Base-by-base conservation (phyloP, 2,113 vertebrate species). In the Megalops atlanticus region DNA sequence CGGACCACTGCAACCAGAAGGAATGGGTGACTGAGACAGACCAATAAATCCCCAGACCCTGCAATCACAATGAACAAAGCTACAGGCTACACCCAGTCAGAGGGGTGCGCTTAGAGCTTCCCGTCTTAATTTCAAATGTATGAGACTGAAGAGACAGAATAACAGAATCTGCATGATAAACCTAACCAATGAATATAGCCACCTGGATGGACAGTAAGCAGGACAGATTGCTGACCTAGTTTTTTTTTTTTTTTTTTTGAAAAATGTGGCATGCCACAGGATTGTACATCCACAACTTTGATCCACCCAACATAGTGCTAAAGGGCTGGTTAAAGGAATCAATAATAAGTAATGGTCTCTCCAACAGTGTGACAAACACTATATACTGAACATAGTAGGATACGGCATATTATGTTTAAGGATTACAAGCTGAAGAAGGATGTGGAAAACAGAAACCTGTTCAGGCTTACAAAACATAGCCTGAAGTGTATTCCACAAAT, bases 391-490 rank as follows among this genome's bases (percentile, higher is more conserved):
- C n/a, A 31, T 24, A 64, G n/a, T 64, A 31, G n/a, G n/a, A 31
- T 11, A n/a, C n/a, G n/a, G 58, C 58, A n/a, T n/a, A n/a, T n/a
- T n/a, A n/a, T n/a, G n/a, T n/a, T 64, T 31, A 4, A 31, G n/a
- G 58, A 64, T 0, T 27, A 31, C 5, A 64, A 11, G 27, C 58
- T 10, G 31, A 64, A 64, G 6, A 24, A 64, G 58, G 58, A 31
- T 64, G 45, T 72, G 78, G 68, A 79, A 71, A 72, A 68, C 68
- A 86, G 83, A 89, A 82, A 90, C 88, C 88, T 86, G 89, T 85
- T n/a, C 33, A 86, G 84, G 89, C 89, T 87, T 84, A 87, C 85
- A 88, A 45, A 5, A 64, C n/a, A 72, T 80, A 8, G 86, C 90
- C 89, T 81, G 54, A 78, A 84, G 89, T 80, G 70, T 79, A 80